Percentiles rank a stretch among this genome's conserved stretches.
Evolutionary conservation across 2,888 invertebrate genomes (phyloP).

Genomic region (Rotaria magnacalcarata): DNA sequence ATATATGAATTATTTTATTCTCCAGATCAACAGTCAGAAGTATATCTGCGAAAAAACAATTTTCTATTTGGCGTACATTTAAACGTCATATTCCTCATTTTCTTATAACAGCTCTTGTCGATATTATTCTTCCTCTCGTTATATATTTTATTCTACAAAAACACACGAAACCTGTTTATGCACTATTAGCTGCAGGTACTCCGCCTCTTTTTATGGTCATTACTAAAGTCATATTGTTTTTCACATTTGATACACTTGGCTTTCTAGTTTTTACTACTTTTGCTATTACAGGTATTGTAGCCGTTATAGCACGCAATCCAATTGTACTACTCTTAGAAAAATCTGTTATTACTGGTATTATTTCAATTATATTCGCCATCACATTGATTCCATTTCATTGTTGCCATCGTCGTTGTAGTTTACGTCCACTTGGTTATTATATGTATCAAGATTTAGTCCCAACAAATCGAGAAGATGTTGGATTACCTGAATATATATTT

Average conservation of each 20-base stretch:
- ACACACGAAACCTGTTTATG: not conserved
- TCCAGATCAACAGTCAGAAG: not conserved
- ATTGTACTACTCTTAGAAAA: not conserved
- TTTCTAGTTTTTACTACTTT: not conserved
- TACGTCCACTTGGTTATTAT: not conserved
- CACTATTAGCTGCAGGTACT: not conserved
- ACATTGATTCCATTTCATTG: not conserved
- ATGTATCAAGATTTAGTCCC: conserved; percentile 16
- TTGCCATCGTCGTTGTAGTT: not conserved
- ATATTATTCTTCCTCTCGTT: not conserved
- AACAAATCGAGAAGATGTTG: not conserved
- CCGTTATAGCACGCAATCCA: not conserved
- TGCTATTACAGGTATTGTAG: not conserved
- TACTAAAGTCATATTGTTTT: not conserved
- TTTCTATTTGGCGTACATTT: not conserved
- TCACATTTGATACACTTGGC: conserved; percentile 8
- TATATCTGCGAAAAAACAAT: not conserved
- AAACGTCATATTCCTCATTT: conserved; percentile 29
- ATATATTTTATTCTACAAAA: not conserved
- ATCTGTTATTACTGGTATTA: not conserved
- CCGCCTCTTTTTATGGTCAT: conserved; percentile 13
- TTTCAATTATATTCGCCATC: not conserved
- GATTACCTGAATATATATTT: not conserved
- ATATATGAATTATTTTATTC: not conserved
- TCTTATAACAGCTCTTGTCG: not conserved